Evolutionary conservation across 2,113 vertebrate species (phyloP).

Genomic region (Lepus europaeus): DNA sequence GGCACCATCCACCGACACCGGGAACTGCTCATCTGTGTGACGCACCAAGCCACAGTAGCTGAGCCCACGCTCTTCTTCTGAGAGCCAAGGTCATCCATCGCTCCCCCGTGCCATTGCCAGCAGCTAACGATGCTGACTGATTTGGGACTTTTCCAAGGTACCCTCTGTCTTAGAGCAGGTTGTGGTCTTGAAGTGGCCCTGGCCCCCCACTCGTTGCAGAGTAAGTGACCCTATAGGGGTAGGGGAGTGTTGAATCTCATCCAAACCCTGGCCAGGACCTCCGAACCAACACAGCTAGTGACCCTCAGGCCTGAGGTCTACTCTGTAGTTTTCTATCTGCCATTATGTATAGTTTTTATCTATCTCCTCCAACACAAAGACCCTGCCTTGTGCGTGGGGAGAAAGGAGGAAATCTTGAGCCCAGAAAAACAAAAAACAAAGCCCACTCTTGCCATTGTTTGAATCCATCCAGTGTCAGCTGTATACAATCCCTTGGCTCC

Average conservation of each 20-base stretch:
- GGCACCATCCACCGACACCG: conserved; percentile 62
- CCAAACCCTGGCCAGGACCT: conserved; percentile 58
- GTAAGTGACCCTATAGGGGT: conserved; percentile 26
- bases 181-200: conserved; percentile 50
- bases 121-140: background rate
- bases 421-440: conserved; percentile 86
- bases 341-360: conserved; percentile 57
- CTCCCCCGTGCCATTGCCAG: conserved; percentile 27
- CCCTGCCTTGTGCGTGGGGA: conserved; percentile 21
- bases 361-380: conserved; percentile 69
- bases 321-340: conserved; percentile 69
- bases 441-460: conserved; percentile 71
- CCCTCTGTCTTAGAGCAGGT: conserved; percentile 62
- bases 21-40: background rate
- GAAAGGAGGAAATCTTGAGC: conserved; percentile 80
- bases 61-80: conserved; percentile 60
- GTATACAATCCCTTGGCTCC: background rate
- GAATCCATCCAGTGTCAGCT: background rate
- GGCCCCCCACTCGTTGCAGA: background rate
- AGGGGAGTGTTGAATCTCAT: background rate
- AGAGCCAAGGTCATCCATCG: conserved; percentile 61
- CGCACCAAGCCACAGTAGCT: conserved; percentile 58
- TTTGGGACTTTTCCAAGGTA: conserved; percentile 62
- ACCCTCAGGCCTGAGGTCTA: conserved; percentile 59
- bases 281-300: background rate